A percentile compares a stretch with the other conserved stretches of the same genome.
phyloP scores from a whole-genome alignment of 1,140 invertebrate species.

The Caenorhabditis briggsae region DNA sequence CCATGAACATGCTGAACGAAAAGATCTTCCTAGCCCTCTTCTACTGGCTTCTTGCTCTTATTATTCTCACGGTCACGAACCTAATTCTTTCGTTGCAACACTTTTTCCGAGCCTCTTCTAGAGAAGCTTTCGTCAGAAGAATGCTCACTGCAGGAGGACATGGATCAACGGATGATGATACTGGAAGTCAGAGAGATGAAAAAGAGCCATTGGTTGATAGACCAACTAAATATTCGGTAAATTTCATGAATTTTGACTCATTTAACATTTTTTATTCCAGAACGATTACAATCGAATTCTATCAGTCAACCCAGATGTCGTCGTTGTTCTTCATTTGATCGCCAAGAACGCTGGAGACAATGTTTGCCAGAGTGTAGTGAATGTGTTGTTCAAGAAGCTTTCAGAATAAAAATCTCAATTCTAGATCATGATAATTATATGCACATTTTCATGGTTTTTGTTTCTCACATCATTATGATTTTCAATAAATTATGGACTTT shows the following conservation, averaged over 20 bases:
- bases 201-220: conserved; percentile 10
- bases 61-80: conserved; percentile 49
- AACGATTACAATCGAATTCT: conserved; percentile 26
- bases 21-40: conserved; percentile 72
- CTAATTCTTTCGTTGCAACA: conserved; percentile 31
- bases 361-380: conserved; percentile 33
- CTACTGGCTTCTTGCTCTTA: conserved; percentile 65
- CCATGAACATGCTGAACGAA: conserved; percentile 74
- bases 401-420: conserved; percentile 32
- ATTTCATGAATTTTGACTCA: neutral
- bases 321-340: conserved; percentile 55
- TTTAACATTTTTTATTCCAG: neutral
- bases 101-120: neutral
- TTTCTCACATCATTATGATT: neutral
- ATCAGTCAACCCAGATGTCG: conserved; percentile 15
- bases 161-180: neutral
- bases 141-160: conserved; percentile 41
- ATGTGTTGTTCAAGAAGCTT: conserved; percentile 8
- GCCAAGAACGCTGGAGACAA: conserved; percentile 58
- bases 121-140: conserved; percentile 4
- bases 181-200: neutral
- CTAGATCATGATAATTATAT: neutral
- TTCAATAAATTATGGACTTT: neutral
- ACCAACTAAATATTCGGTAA: neutral
- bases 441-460: neutral